phyloP scores from a whole-genome alignment of 2,888 invertebrate species.

The Crossocerus cetratus region DNA sequence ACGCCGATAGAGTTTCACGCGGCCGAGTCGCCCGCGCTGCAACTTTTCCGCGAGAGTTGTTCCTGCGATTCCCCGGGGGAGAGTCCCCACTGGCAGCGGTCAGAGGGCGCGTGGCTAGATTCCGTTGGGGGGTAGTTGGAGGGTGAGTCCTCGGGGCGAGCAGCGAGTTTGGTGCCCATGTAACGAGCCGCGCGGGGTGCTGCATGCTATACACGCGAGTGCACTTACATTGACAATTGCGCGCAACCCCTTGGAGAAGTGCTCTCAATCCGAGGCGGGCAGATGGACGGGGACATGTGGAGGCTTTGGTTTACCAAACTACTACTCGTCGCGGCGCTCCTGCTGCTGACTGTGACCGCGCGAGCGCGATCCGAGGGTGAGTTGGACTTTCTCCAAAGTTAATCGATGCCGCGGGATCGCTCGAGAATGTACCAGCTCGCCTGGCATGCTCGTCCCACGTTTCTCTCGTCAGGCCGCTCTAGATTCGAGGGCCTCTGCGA shows the following conservation, averaged over 20 bases:
- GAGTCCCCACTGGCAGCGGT: too few relatives aligned
- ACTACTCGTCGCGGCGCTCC: constrained; percentile 40
- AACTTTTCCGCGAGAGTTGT: too few relatives aligned
- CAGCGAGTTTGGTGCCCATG: constrained; percentile 42
- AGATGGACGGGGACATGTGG: constrained; percentile 65
- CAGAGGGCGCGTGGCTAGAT: too few relatives aligned
- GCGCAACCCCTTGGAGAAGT: constrained; percentile 12
- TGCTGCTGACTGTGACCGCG: constrained; percentile 15
- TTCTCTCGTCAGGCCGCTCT: too few relatives aligned
- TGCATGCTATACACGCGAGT: constrained; percentile 43
- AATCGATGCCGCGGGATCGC: too few relatives aligned
- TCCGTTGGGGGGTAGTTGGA: neutral
- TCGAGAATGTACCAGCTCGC: too few relatives aligned
- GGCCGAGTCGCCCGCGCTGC: too few relatives aligned
- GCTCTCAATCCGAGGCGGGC: constrained; percentile 20
- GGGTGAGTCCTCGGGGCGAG: constrained; percentile 9
- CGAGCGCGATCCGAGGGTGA: constrained; percentile 48
- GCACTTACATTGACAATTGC: constrained; percentile 34
- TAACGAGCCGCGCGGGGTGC: constrained; percentile 37
- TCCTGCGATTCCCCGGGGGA: too few relatives aligned
- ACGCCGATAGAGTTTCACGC: constrained; percentile 6
- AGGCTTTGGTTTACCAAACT: constrained; percentile 65
- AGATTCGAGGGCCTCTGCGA: too few relatives aligned
- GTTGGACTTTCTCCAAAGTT: constrained; percentile 12
- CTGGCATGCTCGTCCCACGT: too few relatives aligned